Base-by-base conservation (phyloP, 2,888 invertebrate genomes). In the Brachylomia viminalis region DNA sequence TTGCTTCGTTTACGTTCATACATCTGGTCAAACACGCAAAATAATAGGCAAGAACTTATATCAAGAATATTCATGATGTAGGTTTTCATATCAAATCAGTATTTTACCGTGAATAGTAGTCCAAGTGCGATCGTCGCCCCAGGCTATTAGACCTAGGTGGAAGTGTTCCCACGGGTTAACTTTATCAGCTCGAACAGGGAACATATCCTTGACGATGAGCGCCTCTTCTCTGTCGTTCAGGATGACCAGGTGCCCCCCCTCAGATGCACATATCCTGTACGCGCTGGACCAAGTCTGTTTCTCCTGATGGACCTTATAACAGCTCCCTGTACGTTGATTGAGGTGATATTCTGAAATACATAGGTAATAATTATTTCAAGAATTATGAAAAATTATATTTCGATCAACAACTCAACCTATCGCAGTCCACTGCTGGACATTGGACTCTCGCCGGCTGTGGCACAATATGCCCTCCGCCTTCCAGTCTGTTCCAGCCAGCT, bases 221-320 rank as follows among this genome's bases (percentile, higher is more conserved):
- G 81, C 85, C n/a, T 82, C 82, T 33, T 62, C 70, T 15, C 7
- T 11, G 13, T 84, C 59, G 38, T 82, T 82, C n/a, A 84, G 17
- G 69, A 82, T 52, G 23, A 84, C 73, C 58, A 82, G 66, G 61
- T 82, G 38, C 0, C 80, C 80, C 4, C 85, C 81, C 52, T 82
- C 82, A 15, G 61, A 47, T 0, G 66, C 66, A 47, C 82, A 82
- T 45, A 80, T 71, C 47, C 49, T 58, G 58, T 84, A 71, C 3
- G 82, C 82, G 13, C 33, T 56, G 23, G 47, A 20, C 82, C 82
- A 82, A 4, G 23, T 33, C 11, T 59, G 52, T 10, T 20, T 10
- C 1, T 67, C 20, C 7, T 27, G 2, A n/a, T 82, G 85, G 15
- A 49, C 47, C 42, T 82, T 82, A 54, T 82, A 82, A 49, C 85